A percentile compares a stretch with the other conserved stretches of the same genome.
Conservation (phyloP, 2,797 vertebrate species). For the Eulemur rubriventer region DNA sequence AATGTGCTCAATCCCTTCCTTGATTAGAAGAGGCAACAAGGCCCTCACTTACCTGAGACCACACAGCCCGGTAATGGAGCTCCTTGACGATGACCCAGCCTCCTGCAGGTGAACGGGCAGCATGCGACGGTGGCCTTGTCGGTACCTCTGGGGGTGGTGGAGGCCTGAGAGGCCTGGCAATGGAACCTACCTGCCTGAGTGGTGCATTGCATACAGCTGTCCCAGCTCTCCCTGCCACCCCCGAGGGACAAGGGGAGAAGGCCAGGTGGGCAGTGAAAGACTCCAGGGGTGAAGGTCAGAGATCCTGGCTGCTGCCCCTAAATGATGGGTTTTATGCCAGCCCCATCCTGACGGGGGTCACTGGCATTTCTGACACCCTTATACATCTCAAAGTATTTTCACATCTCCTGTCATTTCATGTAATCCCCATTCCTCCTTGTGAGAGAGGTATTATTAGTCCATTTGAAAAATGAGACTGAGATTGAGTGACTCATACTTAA, state of each 20-base stretch:
- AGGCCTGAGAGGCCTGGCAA: not conserved
- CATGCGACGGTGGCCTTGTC: not conserved
- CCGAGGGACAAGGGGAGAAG: not conserved
- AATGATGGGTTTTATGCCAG: not conserved
- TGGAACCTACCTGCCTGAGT: not conserved
- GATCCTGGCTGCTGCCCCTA: not conserved
- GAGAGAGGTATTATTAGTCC: not conserved
- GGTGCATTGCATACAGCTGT: not conserved
- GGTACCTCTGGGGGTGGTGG: not conserved
- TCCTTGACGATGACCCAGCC: not conserved
- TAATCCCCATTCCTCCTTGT: not conserved
- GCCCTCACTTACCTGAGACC: not conserved
- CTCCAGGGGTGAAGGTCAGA: not conserved
- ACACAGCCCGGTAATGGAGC: not conserved
- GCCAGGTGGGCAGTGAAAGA: not conserved
- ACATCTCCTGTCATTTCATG: not conserved
- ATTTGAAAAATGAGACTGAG: conserved; percentile 7
- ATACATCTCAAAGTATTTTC: not conserved
- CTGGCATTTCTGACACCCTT: not conserved
- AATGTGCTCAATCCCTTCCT: not conserved
- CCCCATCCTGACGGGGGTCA: not conserved
- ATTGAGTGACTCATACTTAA: not conserved
- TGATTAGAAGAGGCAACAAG: not conserved
- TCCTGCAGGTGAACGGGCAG: not conserved
- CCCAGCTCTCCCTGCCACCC: not conserved